Evolutionary conservation across 1,140 invertebrate species (phyloP).

Genomic region (silkworm (Bombyx mori)): ASM3026992v2 NC_085128.1:13813001-13813500

Average conservation of each 20-base stretch:
- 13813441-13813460: constrained; percentile 51
- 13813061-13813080: constrained; percentile 85
- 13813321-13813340: constrained; percentile 26
- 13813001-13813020: constrained; percentile 62
- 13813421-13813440: constrained; percentile 47
- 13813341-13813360: constrained; percentile 21
- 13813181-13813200: constrained; percentile 27
- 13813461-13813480: constrained; percentile 49
- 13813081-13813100: constrained; percentile 79
- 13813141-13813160: constrained; percentile 46
- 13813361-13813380: constrained; percentile 29
- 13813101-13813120: constrained; percentile 80
- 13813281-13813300: constrained; percentile 73
- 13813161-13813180: constrained; percentile 41
- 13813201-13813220: constrained; percentile 16
- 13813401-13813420: constrained; percentile 25
- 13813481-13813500: constrained; percentile 39
- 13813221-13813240: constrained; percentile 25
- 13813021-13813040: constrained; percentile 66
- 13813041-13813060: constrained; percentile 73
- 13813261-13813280: constrained; percentile 68
- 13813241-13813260: constrained; percentile 32
- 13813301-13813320: constrained; percentile 68
- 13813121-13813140: constrained; percentile 73
- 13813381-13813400: constrained; percentile 40